Evolutionary conservation across 2,113 vertebrate genomes (phyloP).

Genomic region (Procavia capensis): DNA sequence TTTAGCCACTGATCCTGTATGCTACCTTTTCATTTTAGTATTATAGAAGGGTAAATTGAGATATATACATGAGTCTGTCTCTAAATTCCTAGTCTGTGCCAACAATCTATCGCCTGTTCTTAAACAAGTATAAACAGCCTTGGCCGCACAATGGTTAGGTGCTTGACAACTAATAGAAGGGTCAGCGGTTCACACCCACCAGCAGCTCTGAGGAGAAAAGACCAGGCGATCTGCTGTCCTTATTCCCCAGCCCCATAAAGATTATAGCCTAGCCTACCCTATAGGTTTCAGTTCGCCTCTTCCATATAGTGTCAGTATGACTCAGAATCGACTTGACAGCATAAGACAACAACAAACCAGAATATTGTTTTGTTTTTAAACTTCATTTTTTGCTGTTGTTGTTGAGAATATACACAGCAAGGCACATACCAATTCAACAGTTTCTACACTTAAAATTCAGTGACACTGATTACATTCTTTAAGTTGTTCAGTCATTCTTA

Average conservation of each 20-base stretch:
- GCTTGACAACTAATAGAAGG: neutral
- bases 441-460: neutral
- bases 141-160: neutral
- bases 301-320: neutral
- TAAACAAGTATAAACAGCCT: neutral
- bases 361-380: neutral
- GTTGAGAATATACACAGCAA: neutral
- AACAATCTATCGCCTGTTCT: neutral
- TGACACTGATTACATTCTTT: too few relatives aligned
- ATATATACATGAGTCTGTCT: neutral
- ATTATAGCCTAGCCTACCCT: neutral
- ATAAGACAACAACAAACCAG: neutral
- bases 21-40: neutral
- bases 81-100: neutral
- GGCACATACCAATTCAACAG: neutral
- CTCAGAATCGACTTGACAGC: neutral
- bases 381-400: neutral
- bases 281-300: neutral
- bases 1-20: neutral
- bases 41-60: neutral
- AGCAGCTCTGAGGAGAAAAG: neutral
- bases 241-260: neutral
- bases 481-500: too few relatives aligned
- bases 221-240: too few relatives aligned
- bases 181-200: neutral